phyloP scores from a whole-genome alignment of 2,113 vertebrate species.

The Tympanuchus pallidicinctus region DNA sequence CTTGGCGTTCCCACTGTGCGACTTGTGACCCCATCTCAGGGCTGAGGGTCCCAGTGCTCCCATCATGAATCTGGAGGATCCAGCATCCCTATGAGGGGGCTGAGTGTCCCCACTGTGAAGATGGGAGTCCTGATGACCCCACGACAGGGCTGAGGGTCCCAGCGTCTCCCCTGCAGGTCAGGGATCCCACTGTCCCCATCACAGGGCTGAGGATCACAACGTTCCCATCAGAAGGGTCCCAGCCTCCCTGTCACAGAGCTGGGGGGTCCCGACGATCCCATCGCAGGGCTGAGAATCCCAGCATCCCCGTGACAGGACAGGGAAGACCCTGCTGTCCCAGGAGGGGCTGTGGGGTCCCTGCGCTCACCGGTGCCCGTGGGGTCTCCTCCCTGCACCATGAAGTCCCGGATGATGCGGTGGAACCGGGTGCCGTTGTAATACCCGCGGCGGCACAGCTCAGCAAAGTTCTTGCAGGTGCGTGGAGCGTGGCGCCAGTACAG shows the following conservation, averaged over 20 bases:
- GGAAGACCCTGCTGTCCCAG: not conserved
- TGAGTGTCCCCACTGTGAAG: too few species aligned
- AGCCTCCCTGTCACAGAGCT: not conserved
- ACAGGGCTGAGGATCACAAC: too few species aligned
- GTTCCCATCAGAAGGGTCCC: too few species aligned
- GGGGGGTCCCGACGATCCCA: not conserved
- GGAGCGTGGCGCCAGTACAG: constrained; percentile 95
- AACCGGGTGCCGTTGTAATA: constrained; percentile 95
- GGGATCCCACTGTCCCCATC: not conserved
- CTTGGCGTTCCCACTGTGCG: too few species aligned
- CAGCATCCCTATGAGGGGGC: too few species aligned
- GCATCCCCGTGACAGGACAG: not conserved
- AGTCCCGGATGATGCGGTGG: constrained; percentile 94
- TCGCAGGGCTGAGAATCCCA: not conserved
- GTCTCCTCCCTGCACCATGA: constrained; percentile 97
- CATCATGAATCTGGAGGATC: too few species aligned
- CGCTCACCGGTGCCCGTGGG: constrained; percentile 91
- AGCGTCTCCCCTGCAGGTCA: too few species aligned
- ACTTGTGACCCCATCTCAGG: too few species aligned
- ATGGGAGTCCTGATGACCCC: too few species aligned
- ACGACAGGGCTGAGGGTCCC: not conserved
- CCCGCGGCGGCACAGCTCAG: constrained; percentile 89
- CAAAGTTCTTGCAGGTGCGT: constrained; percentile 93
- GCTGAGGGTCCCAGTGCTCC: too few species aligned
- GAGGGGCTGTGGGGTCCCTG: not conserved